These are phyloP conservation scores for Lamellibrachia luymesi DNA, from an alignment of 1,140 invertebrate genomes.

Conservation along the genomic window DNA sequence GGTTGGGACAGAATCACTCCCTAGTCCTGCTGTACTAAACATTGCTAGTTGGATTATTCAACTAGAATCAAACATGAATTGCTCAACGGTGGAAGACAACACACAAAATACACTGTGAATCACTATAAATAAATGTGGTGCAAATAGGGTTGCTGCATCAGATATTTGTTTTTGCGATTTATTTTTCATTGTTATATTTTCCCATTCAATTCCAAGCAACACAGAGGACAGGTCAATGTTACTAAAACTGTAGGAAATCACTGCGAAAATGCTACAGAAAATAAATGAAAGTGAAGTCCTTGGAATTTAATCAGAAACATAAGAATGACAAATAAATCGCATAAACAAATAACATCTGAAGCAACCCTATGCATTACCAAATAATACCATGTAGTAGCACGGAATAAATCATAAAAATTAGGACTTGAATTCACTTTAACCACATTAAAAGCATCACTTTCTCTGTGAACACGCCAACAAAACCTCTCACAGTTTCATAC, in stretches of 20 bases:
- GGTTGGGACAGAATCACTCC: no score
- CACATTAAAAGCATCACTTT: no score
- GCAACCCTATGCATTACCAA: background rate
- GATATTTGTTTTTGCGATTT: no score
- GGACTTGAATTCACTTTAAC: background rate
- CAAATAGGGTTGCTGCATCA: background rate
- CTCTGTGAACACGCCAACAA: background rate
- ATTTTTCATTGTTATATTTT: no score
- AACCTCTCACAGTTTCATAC: background rate
- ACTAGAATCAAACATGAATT: no score
- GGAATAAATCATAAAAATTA: no score
- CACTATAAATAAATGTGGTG: background rate
- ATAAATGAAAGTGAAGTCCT: background rate
- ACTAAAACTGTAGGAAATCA: background rate
- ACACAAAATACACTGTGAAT: background rate
- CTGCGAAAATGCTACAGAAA: background rate
- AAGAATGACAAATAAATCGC: background rate
- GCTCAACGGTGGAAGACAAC: no score
- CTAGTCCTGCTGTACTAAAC: no score
- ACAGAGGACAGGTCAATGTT: no score
- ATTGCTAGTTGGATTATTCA: no score
- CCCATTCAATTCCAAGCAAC: no score
- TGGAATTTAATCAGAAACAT: background rate
- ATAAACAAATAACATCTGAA: background rate
- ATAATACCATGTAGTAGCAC: background rate